Percentiles rank a stretch among this genome's conserved stretches.
Evolutionary conservation across 2,113 vertebrate genomes (phyloP).

Genomic region (Cnemophilus loriae): DNA sequence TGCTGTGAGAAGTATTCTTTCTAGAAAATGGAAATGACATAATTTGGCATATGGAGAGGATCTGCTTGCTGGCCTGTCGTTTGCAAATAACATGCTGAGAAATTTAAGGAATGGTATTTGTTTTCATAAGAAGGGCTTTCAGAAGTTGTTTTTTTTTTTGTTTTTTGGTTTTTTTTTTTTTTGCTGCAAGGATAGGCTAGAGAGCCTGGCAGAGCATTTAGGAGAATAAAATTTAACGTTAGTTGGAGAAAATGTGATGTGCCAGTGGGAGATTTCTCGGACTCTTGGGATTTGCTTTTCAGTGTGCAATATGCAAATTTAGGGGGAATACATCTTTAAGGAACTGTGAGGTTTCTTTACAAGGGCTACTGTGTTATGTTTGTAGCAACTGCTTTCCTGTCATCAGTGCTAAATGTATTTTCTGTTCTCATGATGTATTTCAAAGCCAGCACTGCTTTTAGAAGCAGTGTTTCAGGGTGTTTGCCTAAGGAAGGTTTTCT

Average conservation of each 20-base stretch:
- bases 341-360: neutral
- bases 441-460: neutral
- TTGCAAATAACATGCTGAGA: neutral
- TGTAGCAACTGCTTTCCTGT: neutral
- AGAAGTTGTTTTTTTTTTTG: neutral
- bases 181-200: neutral
- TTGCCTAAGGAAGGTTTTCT: neutral
- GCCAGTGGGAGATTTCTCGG: neutral
- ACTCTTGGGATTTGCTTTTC: neutral
- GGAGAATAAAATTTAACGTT: neutral
- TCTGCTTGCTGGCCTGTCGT: neutral
- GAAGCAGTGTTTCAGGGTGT: neutral
- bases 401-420: neutral
- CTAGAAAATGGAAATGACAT: conserved; percentile 2
- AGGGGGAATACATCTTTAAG: neutral
- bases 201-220: neutral
- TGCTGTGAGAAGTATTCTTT: neutral
- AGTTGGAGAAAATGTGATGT: neutral
- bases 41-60: neutral
- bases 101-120: neutral
- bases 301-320: neutral
- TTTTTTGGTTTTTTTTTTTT: neutral
- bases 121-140: neutral
- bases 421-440: neutral
- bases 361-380: neutral